These are phyloP conservation scores for Ischnura elegans DNA, from an alignment of 2,888 invertebrate genomes.

Conservation along the genomic window DNA sequence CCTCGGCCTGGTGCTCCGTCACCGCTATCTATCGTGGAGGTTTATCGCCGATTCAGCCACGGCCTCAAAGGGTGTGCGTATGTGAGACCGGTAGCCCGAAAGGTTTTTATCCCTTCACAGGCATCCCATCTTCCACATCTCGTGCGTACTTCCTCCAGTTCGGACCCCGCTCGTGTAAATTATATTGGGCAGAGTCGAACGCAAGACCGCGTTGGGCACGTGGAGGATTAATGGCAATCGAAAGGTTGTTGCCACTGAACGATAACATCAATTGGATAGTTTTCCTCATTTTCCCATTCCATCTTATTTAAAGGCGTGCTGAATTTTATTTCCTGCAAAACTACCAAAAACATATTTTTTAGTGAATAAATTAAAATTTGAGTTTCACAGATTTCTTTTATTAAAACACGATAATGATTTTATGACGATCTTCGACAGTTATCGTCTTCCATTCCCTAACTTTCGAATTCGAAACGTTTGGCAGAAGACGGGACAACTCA, in stretches of 20 bases:
- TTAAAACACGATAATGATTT: too few species aligned
- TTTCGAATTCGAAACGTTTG: too few species aligned
- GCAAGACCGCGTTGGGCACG: background rate
- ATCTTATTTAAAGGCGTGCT: too few species aligned
- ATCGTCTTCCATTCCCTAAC: too few species aligned
- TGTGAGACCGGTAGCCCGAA: background rate
- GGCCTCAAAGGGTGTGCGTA: background rate
- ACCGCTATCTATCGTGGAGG: background rate
- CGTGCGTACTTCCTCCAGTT: background rate
- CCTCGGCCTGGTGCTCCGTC: background rate
- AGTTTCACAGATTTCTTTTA: too few species aligned
- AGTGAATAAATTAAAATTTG: too few species aligned
- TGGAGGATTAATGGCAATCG: background rate
- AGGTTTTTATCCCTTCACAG: background rate
- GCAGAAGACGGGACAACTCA: too few species aligned
- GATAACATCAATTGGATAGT: background rate
- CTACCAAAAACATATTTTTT: too few species aligned
- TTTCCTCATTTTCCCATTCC: background rate
- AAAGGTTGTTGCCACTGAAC: background rate
- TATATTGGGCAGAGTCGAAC: background rate
- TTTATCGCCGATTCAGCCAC: conserved; percentile 20
- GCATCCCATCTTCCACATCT: background rate
- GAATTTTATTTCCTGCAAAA: too few species aligned
- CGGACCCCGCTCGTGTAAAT: background rate
- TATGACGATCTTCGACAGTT: too few species aligned